phyloP scores from a whole-genome alignment of 2,113 vertebrate genomes.

The Hucho hucho region DNA sequence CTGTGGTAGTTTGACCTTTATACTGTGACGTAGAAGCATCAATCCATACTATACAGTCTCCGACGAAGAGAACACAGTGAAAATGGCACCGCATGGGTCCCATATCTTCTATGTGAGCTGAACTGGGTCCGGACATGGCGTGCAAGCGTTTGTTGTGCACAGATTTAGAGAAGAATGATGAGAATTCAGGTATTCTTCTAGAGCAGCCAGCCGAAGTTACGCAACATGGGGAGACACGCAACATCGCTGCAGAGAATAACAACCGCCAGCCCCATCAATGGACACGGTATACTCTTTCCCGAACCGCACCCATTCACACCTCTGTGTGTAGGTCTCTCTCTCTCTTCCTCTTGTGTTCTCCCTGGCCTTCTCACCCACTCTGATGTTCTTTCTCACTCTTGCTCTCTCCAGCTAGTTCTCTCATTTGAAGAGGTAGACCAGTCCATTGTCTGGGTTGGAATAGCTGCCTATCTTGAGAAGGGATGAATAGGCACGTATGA shows the following conservation, averaged over 20 bases:
- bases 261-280: neutral
- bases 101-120: no score
- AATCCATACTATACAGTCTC: no score
- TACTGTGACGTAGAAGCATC: no score
- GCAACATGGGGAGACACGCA: neutral
- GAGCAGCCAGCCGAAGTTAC: neutral
- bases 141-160: neutral
- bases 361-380: neutral
- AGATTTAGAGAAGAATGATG: neutral
- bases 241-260: neutral
- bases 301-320: neutral
- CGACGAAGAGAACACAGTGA: no score
- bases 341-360: neutral
- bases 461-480: neutral
- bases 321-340: neutral
- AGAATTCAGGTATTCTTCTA: neutral
- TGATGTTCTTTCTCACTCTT: neutral
- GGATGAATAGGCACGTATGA: slow-evolving; percentile 20
- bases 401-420: neutral
- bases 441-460: neutral
- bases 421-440: neutral
- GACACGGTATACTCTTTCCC: neutral
- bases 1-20: neutral
- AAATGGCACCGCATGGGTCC: no score
- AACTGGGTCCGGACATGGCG: neutral